phyloP scores from a whole-genome alignment of 2,113 vertebrate genomes.

The Entomyzon cyanotis region DNA sequence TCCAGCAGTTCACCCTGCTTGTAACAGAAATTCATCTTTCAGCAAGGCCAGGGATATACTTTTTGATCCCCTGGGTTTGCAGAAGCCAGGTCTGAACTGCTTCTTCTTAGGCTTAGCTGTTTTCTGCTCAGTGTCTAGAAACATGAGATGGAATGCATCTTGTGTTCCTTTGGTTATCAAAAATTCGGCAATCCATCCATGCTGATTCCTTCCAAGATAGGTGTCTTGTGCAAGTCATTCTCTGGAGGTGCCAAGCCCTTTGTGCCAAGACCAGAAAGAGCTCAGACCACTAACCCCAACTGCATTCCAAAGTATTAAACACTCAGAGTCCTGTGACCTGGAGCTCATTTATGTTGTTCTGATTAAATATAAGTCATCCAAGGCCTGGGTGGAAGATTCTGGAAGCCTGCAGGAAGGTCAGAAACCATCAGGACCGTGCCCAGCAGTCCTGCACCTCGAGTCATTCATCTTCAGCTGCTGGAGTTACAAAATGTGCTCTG shows the following conservation, averaged over 20 bases:
- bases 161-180: neutral
- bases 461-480: neutral
- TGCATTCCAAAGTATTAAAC: neutral
- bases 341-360: neutral
- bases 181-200: neutral
- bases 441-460: neutral
- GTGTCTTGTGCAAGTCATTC: neutral
- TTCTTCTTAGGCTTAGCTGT: neutral
- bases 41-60: neutral
- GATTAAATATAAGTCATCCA: neutral
- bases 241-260: neutral
- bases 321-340: neutral
- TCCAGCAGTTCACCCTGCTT: neutral
- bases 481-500: neutral
- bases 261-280: neutral
- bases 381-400: neutral
- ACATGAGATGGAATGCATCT: neutral
- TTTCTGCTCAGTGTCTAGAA: neutral
- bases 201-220: neutral
- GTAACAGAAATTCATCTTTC: neutral
- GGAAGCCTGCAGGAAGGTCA: neutral
- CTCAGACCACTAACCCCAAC: neutral
- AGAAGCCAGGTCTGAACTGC: neutral
- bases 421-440: neutral
- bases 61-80: neutral